Evolutionary conservation across 2,888 invertebrate species (phyloP).

Genomic region (Suillia variegata): DNA sequence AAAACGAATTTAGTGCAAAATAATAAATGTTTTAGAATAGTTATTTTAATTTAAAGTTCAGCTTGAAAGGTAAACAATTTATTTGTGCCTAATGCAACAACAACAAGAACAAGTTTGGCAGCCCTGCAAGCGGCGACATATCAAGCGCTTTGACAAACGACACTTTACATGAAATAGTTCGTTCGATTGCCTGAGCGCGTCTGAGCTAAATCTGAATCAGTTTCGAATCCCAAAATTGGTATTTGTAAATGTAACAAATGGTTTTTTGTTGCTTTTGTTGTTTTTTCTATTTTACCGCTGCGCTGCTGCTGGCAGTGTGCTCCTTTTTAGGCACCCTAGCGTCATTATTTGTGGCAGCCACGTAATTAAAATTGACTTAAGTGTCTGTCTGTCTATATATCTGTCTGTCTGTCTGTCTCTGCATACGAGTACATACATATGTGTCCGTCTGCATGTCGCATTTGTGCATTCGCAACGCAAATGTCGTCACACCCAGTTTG

Average conservation of each 20-base stretch:
- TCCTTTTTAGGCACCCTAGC: constrained; percentile 47
- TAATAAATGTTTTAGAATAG: too few species aligned
- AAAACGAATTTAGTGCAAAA: too few species aligned
- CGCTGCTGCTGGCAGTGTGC: constrained; percentile 9
- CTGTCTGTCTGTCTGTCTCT: constrained; percentile 7
- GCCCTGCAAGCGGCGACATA: constrained; percentile 7
- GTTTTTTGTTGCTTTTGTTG: not conserved
- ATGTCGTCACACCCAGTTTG: constrained; percentile 27
- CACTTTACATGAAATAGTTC: constrained; percentile 14
- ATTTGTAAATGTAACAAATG: not conserved
- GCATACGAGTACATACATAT: not conserved
- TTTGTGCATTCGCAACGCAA: constrained; percentile 8
- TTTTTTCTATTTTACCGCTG: not conserved
- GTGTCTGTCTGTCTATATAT: too few species aligned
- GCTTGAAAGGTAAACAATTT: constrained; percentile 4
- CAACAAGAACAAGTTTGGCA: not conserved
- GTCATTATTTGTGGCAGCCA: constrained; percentile 48
- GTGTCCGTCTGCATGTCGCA: too few species aligned
- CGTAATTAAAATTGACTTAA: constrained; percentile 53
- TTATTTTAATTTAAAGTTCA: too few species aligned
- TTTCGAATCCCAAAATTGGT: not conserved
- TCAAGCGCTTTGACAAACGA: constrained; percentile 23
- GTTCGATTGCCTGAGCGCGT: too few species aligned
- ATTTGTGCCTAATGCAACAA: not conserved
- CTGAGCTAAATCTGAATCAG: too few species aligned